A percentile compares a stretch with the other conserved stretches of the same genome.
phyloP scores from a whole-genome alignment of 64 coral and sea anemone species.

The Stichodactyla helianthus region DNA sequence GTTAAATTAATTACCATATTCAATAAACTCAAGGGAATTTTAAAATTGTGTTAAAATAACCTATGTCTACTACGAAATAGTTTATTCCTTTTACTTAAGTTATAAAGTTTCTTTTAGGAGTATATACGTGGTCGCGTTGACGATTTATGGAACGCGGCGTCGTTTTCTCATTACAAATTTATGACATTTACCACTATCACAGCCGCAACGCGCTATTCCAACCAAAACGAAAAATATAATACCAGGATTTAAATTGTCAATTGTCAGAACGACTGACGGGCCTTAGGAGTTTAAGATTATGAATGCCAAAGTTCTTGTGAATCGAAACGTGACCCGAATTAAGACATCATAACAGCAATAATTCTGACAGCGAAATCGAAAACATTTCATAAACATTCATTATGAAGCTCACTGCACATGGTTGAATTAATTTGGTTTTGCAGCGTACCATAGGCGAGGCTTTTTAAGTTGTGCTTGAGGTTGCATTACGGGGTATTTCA shows the following conservation, averaged over 20 bases:
- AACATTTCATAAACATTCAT: neutral
- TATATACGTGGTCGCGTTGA: neutral
- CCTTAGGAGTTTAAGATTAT: neutral
- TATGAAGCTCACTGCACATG: neutral
- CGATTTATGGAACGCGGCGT: neutral
- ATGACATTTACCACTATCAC: neutral
- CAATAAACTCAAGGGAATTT: neutral
- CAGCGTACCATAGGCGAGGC: neutral
- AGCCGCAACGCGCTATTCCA: neutral
- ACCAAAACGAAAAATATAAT: neutral
- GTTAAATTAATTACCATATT: neutral
- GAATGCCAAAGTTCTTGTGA: neutral
- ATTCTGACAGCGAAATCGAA: neutral
- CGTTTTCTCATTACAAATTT: neutral
- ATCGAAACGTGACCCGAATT: neutral
- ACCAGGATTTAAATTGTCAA: neutral
- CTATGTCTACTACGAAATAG: neutral
- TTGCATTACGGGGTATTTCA: neutral
- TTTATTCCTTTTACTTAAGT: neutral
- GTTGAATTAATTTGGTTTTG: constrained; percentile 52
- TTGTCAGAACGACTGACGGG: neutral
- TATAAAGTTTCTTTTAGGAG: neutral
- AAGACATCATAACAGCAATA: neutral
- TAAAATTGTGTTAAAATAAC: neutral
- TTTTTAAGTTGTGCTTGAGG: neutral